phyloP scores from a whole-genome alignment of 2,888 invertebrate genomes.

The Drosophila helvetica region DNA sequence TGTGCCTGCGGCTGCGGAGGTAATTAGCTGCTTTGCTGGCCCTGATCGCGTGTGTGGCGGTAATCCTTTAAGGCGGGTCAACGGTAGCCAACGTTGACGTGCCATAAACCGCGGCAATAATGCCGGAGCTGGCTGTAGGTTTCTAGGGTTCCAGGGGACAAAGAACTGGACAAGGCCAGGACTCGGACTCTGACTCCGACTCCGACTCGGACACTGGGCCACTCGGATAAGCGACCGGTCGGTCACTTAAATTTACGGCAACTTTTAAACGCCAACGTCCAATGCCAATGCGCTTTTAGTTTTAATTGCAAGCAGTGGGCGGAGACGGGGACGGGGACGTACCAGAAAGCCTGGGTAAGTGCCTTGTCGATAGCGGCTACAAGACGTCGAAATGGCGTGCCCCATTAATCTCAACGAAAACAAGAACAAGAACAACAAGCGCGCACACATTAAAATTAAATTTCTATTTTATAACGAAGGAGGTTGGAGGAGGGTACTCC shows the following conservation, averaged over 20 bases:
- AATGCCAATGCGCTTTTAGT: conserved; percentile 66
- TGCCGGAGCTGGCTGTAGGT: conserved; percentile 5
- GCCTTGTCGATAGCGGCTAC: conserved; percentile 52
- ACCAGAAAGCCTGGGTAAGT: conserved; percentile 33
- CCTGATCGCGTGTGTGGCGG: conserved; percentile 67
- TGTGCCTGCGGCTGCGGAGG: conserved; percentile 24
- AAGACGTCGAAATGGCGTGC: conserved; percentile 52
- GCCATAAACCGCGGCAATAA: conserved; percentile 62
- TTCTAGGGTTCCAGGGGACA: background rate
- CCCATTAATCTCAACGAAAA: conserved; percentile 61
- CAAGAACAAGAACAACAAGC: conserved; percentile 12
- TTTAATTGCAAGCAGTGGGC: conserved; percentile 62
- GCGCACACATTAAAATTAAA: conserved; percentile 64
- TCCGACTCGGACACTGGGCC: background rate
- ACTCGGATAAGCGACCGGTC: conserved; percentile 1
- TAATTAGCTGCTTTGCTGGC: conserved; percentile 65
- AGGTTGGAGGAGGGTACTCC: conserved; percentile 41
- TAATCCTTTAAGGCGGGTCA: conserved; percentile 66
- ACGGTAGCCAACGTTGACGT: conserved; percentile 52
- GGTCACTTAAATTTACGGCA: conserved; percentile 49
- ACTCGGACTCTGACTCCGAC: background rate
- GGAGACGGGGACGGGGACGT: background rate
- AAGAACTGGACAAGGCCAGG: background rate
- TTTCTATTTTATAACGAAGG: conserved; percentile 64
- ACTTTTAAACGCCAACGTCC: conserved; percentile 36